Conservation (phyloP, 2,888 invertebrate species). For the Onchidella celtica region DNA sequence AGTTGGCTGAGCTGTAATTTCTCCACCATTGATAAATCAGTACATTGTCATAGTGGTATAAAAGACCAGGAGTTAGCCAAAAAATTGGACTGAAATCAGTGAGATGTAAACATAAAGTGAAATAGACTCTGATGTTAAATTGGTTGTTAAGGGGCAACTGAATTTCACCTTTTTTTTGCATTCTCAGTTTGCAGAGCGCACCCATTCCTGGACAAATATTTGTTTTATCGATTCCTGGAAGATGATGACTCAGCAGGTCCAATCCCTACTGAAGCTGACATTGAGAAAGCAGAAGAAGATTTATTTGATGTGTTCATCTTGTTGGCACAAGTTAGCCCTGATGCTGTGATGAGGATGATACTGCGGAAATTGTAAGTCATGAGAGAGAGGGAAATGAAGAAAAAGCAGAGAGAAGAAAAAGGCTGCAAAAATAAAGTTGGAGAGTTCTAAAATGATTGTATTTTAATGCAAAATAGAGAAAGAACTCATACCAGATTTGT, state of each 20-base stretch:
- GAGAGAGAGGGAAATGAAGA: background rate
- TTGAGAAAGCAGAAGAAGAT: slow-evolving; percentile 83
- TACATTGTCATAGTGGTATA: too few relatives aligned
- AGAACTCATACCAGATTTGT: too few relatives aligned
- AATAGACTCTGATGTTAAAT: too few relatives aligned
- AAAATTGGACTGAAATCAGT: too few relatives aligned
- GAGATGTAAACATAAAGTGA: too few relatives aligned
- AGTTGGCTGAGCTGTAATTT: too few relatives aligned
- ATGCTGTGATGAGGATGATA: slow-evolving; percentile 90
- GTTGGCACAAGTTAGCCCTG: slow-evolving; percentile 88
- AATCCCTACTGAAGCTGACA: slow-evolving; percentile 65
- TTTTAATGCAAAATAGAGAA: too few relatives aligned
- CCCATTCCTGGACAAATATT: slow-evolving; percentile 90
- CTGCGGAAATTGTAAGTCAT: slow-evolving; percentile 87
- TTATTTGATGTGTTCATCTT: slow-evolving; percentile 85
- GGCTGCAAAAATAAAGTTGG: background rate
- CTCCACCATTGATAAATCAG: too few relatives aligned
- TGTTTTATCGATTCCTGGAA: slow-evolving; percentile 90
- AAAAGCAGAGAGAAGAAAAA: background rate
- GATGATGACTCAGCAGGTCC: slow-evolving; percentile 84
- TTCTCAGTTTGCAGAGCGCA: slow-evolving; percentile 89
- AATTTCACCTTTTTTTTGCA: too few relatives aligned
- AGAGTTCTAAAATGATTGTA: too few relatives aligned
- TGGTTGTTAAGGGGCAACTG: too few relatives aligned
- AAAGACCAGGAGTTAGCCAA: too few relatives aligned